Conservation (phyloP, 1,140 invertebrate species). For the Drosophila quadrilineata region DNA sequence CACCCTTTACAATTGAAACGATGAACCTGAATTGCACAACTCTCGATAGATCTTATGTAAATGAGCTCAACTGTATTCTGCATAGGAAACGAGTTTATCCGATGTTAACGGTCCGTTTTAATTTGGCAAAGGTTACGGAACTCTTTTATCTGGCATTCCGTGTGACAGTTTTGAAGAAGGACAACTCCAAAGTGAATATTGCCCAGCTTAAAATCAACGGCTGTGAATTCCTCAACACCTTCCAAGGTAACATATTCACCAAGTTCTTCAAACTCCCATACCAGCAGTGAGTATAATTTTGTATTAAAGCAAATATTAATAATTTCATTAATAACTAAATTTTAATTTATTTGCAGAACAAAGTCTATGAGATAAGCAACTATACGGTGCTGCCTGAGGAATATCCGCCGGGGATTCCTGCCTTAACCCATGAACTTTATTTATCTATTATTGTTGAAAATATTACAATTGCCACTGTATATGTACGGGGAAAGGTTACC, state of each 20-base stretch:
- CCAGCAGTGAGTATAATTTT: neutral
- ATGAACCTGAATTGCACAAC: neutral
- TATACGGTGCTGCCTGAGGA: conserved; percentile 9
- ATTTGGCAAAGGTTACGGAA: neutral
- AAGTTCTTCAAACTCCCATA: neutral
- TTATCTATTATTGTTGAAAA: neutral
- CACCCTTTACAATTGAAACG: neutral
- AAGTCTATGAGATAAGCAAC: conserved; percentile 20
- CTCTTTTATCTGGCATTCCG: neutral
- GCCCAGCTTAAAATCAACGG: conserved; percentile 2
- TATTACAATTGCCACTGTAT: neutral
- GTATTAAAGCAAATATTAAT: no score
- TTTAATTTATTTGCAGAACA: neutral
- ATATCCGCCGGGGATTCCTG: conserved; percentile 2
- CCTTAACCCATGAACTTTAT: neutral
- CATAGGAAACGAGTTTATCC: neutral
- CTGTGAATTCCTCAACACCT: neutral
- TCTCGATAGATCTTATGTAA: neutral
- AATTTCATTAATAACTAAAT: neutral
- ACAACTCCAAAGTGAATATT: neutral
- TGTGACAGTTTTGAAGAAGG: neutral
- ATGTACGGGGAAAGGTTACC: neutral
- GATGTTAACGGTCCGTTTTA: neutral
- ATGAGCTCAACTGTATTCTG: neutral
- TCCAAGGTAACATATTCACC: neutral